Percentiles rank a stretch among this genome's conserved stretches.
Conservation (phyloP, 2,888 invertebrate genomes). For the Eretmocerus hayati region DNA sequence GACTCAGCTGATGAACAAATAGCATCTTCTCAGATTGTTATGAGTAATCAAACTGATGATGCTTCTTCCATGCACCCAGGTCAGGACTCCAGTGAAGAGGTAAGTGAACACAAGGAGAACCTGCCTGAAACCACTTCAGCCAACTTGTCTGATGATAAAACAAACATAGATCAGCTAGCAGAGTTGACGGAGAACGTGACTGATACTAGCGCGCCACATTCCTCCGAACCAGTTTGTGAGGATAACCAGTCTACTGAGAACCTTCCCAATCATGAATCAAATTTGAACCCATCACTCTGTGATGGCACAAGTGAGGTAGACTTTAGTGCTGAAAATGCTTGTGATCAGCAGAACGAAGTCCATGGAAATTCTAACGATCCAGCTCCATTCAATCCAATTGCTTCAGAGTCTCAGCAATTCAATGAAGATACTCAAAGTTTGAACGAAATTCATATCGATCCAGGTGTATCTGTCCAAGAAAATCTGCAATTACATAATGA, state of each 20-base stretch:
- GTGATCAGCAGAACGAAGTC: slow-evolving; percentile 12
- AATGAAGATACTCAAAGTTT: slow-evolving; percentile 2
- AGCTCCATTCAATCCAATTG: neutral
- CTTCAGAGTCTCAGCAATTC: slow-evolving; percentile 4
- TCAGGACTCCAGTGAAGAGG: slow-evolving; percentile 45
- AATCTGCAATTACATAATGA: slow-evolving; percentile 3
- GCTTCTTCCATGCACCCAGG: slow-evolving; percentile 39
- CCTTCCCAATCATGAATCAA: slow-evolving; percentile 37
- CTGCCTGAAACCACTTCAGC: slow-evolving; percentile 45
- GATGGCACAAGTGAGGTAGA: too few species aligned
- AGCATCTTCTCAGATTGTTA: slow-evolving; percentile 33
- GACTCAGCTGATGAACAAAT: slow-evolving; percentile 43
- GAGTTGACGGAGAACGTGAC: slow-evolving; percentile 46
- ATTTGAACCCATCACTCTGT: neutral
- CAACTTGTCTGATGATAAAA: slow-evolving; percentile 47
- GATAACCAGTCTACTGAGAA: slow-evolving; percentile 13
- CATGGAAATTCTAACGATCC: slow-evolving; percentile 11
- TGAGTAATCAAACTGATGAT: slow-evolving; percentile 35
- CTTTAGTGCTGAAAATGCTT: slow-evolving; percentile 22
- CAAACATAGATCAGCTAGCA: slow-evolving; percentile 44
- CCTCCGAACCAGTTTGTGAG: slow-evolving; percentile 17
- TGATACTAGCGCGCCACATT: slow-evolving; percentile 41
- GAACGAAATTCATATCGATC: slow-evolving; percentile 3
- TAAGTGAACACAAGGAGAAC: slow-evolving; percentile 47
- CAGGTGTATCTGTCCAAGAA: neutral